Base-by-base conservation (phyloP, 2,888 invertebrate species). In the Sarcophaga variegata region DNA sequence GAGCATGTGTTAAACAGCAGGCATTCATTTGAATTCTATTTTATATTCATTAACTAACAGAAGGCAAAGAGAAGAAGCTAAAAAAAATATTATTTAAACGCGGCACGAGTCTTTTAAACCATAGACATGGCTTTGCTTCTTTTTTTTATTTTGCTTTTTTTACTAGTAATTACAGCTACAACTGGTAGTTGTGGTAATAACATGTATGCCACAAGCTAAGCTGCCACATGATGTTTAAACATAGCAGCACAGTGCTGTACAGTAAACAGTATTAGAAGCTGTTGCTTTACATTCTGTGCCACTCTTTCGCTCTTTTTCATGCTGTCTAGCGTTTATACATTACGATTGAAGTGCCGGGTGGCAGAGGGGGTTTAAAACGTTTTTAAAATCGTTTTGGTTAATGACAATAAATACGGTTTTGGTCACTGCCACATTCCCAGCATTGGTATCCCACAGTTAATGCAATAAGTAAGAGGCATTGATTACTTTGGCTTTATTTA, bases 1-100 rank as follows among this genome's bases (percentile, higher is more conserved):
- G 81, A 81, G 81, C 85, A 85, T 81, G 85, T 85, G 81, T 85
- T 85, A 85, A 85, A 82, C 85, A 85, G 85, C 85, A 81, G 81
- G 85, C 81, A 85, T 79, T 85, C 70, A 75, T 85, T 85, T 81
- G 81, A 81, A 85, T 81, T 63, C 69, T 54, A 76, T 54, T 54
- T 54, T 54, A 54, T 54, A 54, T 54, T 54, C 54, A 54, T 54
- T 54, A 54, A 49, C 22, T 3, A 10, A 60, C 59, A n/a, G 59
- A 59, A 59, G 17, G 27, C 12, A 54, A 54, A 54, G 2, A 54
- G 17, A 54, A 37, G 37, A 37, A 8, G 22, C 4, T 6, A 4
- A 54, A 14, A 54, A 54, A 54, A 54, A 14, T 5, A 17, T 14
- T 14, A 14, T 17, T 54, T 77, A 62, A 77, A 62, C 49, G 72